Percentiles rank a stretch among this genome's conserved stretches.
Conservation (phyloP, 2,888 invertebrate species). For the Dysmachus trigonus region DNA sequence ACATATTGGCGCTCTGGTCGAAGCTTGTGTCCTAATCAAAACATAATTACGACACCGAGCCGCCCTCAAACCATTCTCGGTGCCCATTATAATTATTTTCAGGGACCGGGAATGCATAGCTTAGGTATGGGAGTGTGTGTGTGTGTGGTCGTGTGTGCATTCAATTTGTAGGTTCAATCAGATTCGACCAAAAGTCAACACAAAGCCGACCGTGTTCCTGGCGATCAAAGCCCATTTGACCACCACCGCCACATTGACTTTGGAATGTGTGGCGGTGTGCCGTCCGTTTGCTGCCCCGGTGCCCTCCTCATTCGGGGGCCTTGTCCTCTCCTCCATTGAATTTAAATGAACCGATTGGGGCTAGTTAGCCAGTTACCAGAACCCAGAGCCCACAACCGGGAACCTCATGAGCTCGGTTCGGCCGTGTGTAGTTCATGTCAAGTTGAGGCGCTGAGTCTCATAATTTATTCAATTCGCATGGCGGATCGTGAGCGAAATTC, state of each 20-base stretch:
- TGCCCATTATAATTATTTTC: not conserved
- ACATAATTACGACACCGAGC: not conserved
- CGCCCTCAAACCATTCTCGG: not conserved
- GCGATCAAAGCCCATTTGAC: constrained; percentile 9
- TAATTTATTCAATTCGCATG: constrained; percentile 24
- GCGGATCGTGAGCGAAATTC: constrained; percentile 15
- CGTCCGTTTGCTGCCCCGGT: not conserved
- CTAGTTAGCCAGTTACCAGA: not conserved
- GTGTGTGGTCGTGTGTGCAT: not conserved
- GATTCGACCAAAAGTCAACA: constrained; percentile 5
- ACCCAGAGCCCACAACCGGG: not conserved
- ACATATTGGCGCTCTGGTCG: not conserved
- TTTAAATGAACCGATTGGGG: constrained; percentile 4
- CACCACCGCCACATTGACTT: not conserved
- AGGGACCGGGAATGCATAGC: not conserved
- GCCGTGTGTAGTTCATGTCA: not conserved
- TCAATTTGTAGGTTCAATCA: constrained; percentile 5
- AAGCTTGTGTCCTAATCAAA: not conserved
- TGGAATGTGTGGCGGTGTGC: not conserved
- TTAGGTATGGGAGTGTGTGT: no score
- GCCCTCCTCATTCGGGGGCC: not conserved
- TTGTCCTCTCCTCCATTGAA: not conserved
- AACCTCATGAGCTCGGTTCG: not conserved
- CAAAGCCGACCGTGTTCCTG: not conserved
- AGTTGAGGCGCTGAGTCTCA: not conserved